phyloP scores from a whole-genome alignment of 2,888 invertebrate genomes.

The Mythimna lalbum region DNA sequence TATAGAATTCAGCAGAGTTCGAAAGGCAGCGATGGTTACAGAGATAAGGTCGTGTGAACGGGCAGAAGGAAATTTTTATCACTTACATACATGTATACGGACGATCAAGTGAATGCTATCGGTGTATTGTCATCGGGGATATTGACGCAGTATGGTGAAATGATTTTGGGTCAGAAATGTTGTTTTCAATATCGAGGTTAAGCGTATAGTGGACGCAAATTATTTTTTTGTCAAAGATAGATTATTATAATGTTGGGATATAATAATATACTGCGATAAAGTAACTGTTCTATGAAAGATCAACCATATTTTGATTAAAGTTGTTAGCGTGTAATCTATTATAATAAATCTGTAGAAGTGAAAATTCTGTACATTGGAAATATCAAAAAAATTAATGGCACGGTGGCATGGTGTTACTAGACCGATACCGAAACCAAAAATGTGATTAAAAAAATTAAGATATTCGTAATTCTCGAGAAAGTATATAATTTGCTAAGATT shows the following conservation, averaged over 20 bases:
- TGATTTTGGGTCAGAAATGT: background rate
- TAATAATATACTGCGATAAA: no score
- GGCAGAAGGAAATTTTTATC: slow-evolving; percentile 51
- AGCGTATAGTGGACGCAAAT: background rate
- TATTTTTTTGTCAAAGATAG: no score
- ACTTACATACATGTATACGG: slow-evolving; percentile 33
- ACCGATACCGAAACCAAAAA: no score
- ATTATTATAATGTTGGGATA: no score
- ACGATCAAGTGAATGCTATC: slow-evolving; percentile 45
- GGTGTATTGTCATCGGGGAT: slow-evolving; percentile 33
- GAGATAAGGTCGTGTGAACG: slow-evolving; percentile 49
- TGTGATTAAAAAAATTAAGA: no score
- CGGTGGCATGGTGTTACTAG: no score
- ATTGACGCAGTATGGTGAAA: background rate
- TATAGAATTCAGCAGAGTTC: slow-evolving; percentile 54
- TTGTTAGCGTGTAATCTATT: background rate
- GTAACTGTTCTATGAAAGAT: background rate
- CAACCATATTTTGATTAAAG: background rate
- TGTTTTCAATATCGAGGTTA: background rate
- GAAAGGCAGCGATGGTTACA: slow-evolving; percentile 47
- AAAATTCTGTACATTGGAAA: no score
- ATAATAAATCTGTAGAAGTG: no score
- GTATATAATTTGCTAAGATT: no score
- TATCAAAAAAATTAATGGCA: no score
- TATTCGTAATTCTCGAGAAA: no score